Percentiles rank a stretch among this genome's conserved stretches.
Conservation (phyloP, 2,888 invertebrate genomes). For the Cordilura impudica region DNA sequence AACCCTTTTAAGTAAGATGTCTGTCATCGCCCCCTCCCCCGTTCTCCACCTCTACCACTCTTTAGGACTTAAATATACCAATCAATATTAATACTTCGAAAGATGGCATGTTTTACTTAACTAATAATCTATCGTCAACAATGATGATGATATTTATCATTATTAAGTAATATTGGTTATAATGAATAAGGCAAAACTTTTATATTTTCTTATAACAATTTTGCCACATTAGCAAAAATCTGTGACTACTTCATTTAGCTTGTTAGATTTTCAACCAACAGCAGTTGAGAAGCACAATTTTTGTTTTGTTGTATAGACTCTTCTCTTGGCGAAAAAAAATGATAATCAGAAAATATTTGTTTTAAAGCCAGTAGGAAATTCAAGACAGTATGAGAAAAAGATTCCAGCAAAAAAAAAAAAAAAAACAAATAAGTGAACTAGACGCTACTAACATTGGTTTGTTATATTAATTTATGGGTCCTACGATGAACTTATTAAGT, state of each 20-base stretch:
- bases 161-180: background rate
- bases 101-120: slow-evolving; percentile 19
- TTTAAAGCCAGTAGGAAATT: background rate
- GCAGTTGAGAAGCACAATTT: background rate
- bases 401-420: background rate
- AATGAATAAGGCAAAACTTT: background rate
- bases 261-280: slow-evolving; percentile 1
- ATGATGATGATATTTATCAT: slow-evolving; percentile 6
- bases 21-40: too few species aligned
- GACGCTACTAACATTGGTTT: too few species aligned
- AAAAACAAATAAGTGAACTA: background rate
- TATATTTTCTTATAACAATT: background rate
- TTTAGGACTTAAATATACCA: slow-evolving; percentile 13
- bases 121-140: slow-evolving; percentile 27
- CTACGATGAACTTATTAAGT: too few species aligned
- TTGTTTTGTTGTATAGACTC: background rate
- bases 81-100: slow-evolving; percentile 45
- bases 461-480: too few species aligned
- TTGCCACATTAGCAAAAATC: background rate
- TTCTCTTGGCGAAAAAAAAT: background rate
- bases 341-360: background rate
- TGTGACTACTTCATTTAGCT: slow-evolving; percentile 7
- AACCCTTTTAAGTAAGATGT: background rate
- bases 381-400: background rate
- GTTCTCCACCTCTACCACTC: background rate